Percentiles rank a stretch among this genome's conserved stretches.
These are phyloP conservation scores for Poeciliopsis turrubarensis DNA, from an alignment of 2,113 vertebrate species.

Conservation along the genomic window DNA sequence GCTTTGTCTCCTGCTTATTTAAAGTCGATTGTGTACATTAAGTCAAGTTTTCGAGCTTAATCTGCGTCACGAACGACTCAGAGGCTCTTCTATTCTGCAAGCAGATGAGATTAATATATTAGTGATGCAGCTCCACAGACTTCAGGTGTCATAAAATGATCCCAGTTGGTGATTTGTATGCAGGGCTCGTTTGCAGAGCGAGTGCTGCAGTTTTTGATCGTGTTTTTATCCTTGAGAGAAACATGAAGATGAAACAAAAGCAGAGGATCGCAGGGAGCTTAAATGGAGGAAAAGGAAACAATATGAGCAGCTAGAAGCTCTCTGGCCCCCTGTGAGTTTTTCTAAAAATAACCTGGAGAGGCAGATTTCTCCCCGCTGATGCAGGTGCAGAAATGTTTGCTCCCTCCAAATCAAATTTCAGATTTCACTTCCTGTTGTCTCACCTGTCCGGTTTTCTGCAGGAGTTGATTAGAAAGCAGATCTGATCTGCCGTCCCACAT, in stretches of 20 bases:
- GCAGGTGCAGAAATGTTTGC: constrained; percentile 14
- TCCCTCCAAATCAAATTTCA: background rate
- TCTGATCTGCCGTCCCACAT: background rate
- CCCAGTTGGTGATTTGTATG: constrained; percentile 27
- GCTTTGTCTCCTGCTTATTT: constrained; percentile 2
- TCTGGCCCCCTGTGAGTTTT: constrained; percentile 61
- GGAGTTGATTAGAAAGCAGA: background rate
- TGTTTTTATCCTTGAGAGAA: constrained; percentile 14
- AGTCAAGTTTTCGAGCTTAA: background rate
- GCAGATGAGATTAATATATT: background rate
- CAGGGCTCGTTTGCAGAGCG: constrained; percentile 5
- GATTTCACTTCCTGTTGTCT: background rate
- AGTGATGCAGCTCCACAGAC: constrained; percentile 22
- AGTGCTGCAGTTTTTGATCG: constrained; percentile 21
- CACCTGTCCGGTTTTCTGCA: background rate
- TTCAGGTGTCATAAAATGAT: constrained; percentile 9
- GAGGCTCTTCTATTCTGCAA: background rate
- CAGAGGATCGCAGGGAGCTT: no score
- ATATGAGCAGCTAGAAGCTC: background rate
- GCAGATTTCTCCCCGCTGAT: constrained; percentile 39
- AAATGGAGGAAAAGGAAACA: no score
- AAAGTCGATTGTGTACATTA: background rate
- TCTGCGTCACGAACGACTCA: background rate
- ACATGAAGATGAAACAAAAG: constrained; percentile 35
- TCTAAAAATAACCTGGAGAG: constrained; percentile 77